A percentile compares a stretch with the other conserved stretches of the same genome.
These are phyloP conservation scores for Megalurothrips usitatus DNA, from an alignment of 2,888 invertebrate species.

Conservation along the genomic window DNA sequence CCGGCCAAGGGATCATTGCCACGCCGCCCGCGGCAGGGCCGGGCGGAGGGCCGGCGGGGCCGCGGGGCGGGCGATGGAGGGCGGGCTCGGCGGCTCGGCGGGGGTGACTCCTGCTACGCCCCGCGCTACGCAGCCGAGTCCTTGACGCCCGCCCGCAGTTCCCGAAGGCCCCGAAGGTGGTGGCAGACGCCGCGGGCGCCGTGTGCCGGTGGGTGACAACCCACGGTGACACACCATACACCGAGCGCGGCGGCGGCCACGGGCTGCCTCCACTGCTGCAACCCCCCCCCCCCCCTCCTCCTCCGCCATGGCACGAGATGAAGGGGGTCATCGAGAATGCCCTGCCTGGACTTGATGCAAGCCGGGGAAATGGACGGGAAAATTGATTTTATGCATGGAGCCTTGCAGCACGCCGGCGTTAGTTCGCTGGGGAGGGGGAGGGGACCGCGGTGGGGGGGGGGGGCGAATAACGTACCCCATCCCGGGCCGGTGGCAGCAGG, in stretches of 20 bases:
- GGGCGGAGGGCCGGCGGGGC: neutral
- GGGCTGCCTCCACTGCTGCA: neutral
- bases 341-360: neutral
- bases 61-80: neutral
- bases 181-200: too few relatives aligned
- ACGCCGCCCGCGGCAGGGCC: too few relatives aligned
- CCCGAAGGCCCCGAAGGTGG: too few relatives aligned
- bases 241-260: neutral
- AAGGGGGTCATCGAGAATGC: too few relatives aligned
- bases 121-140: too few relatives aligned
- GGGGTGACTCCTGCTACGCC: neutral
- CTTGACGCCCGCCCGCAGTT: too few relatives aligned
- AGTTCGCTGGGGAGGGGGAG: too few relatives aligned
- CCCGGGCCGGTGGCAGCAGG: neutral
- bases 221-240: too few relatives aligned
- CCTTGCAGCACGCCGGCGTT: neutral
- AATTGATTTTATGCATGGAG: neutral
- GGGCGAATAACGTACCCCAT: neutral
- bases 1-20: too few relatives aligned
- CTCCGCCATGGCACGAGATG: too few relatives aligned
- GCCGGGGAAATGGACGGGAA: neutral
- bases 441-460: too few relatives aligned
- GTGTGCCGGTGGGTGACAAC: too few relatives aligned
- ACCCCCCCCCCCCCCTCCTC: neutral
- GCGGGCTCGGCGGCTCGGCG: neutral